Base-by-base conservation (phyloP, 2,888 invertebrate genomes). In the Eilema sororculum region DNA sequence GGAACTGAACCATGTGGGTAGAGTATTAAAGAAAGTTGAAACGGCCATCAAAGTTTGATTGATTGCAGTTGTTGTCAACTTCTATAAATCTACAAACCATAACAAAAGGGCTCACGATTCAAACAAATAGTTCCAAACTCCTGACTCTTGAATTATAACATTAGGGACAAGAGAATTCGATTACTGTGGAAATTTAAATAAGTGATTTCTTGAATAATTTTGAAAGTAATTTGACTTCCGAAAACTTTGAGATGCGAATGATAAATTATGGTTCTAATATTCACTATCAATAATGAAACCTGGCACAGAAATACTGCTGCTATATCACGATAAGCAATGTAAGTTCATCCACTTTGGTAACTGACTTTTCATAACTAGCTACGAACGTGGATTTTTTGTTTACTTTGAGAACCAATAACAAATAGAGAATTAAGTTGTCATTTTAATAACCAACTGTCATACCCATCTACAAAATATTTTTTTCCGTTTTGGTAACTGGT, bases 21-120 rank as follows among this genome's bases (percentile, higher is more conserved):
- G 33, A 30, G 28, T 46, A 68, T 58, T 59, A 30, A 61, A 61
- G n/a, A 52, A 77, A 79, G 58, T 75, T 73, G 59, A 33, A 67
- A 52, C n/a, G 12, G 22, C 64, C 46, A 67, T 64, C 64, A 67
- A 62, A 62, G 62, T 69, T 73, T 79, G 79, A 80, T 81, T 79
- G 79, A 79, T 77, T 71, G 63, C 63, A 73, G 13, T 65, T 71
- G 70, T 73, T 71, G 67, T 41, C 33, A 41, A 80, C 66, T 79
- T 77, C 24, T 60, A 73, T 64, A 68, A 72, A 75, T 65, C 56
- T 9, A 33, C 13, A 71, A 67, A 67, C 41, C 25, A 69, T 62
- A n/a, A n/a, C 52, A 28, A 67, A 73, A 41, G 65, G 68, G 62
- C 63, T 75, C 57, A 59, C 41, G 61, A 64, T 69, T 64, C 22